A percentile compares a stretch with the other conserved stretches of the same genome.
Conservation (phyloP, 2,797 vertebrate genomes). For the Pachyuromys duprasi region DNA sequence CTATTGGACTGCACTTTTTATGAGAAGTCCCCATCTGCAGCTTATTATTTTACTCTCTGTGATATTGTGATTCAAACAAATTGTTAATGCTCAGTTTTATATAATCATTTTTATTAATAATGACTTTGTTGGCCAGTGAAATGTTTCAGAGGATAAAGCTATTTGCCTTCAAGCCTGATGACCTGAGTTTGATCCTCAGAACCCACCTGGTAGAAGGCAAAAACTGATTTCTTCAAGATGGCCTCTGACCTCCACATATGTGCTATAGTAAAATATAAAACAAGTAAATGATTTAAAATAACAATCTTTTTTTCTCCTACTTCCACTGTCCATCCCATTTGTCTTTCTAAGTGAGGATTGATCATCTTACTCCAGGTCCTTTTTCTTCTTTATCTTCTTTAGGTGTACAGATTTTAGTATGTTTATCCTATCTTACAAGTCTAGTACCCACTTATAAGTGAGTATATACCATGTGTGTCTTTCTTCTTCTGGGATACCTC, state of each 20-base stretch:
- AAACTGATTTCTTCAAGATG: background rate
- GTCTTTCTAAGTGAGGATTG: too few relatives aligned
- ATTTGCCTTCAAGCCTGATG: background rate
- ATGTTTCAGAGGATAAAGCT: background rate
- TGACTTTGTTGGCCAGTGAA: background rate
- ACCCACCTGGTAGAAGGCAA: background rate
- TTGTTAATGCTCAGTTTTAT: constrained; percentile 29
- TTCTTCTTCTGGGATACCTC: too few relatives aligned
- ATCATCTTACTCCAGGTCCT: too few relatives aligned
- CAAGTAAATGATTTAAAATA: background rate
- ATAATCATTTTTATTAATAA: background rate
- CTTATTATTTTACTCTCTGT: background rate
- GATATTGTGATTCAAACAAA: constrained; percentile 27
- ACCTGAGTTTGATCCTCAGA: background rate
- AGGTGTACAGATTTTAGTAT: too few relatives aligned
- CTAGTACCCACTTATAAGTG: too few relatives aligned
- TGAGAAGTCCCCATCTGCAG: background rate
- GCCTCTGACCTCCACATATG: background rate
- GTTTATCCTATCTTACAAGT: too few relatives aligned
- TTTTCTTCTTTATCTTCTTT: too few relatives aligned
- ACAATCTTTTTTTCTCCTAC: background rate
- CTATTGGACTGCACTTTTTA: background rate
- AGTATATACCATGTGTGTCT: too few relatives aligned
- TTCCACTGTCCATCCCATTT: too few relatives aligned
- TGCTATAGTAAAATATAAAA: background rate